These are phyloP conservation scores for Graphium colonna DNA, from an alignment of 2,888 invertebrate genomes.

Conservation along the genomic window DNA sequence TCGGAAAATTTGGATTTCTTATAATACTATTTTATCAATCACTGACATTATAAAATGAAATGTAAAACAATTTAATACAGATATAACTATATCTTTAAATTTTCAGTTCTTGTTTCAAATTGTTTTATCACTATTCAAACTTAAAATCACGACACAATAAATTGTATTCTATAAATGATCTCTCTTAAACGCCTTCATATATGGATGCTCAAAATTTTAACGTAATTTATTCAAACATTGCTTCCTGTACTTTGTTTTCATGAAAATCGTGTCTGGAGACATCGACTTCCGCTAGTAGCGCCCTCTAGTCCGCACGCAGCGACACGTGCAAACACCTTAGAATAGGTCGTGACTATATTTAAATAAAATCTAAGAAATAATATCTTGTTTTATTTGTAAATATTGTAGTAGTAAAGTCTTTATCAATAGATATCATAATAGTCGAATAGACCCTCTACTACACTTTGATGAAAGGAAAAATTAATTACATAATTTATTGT, in stretches of 20 bases:
- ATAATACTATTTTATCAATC: not conserved
- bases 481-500: too few species aligned
- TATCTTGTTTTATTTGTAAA: slow-evolving; percentile 39
- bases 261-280: slow-evolving; percentile 5
- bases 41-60: not conserved
- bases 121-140: too few species aligned
- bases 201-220: not conserved
- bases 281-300: slow-evolving; percentile 28
- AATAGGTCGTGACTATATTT: slow-evolving; percentile 47
- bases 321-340: slow-evolving; percentile 46
- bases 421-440: too few species aligned
- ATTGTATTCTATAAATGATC: too few species aligned
- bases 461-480: not conserved
- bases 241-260: not conserved
- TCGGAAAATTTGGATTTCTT: not conserved
- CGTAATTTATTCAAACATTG: not conserved
- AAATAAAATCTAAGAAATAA: slow-evolving; percentile 55
- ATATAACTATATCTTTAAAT: not conserved
- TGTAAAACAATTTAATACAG: not conserved
- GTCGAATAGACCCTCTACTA: too few species aligned
- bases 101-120: too few species aligned
- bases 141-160: too few species aligned
- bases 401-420: too few species aligned
- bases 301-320: slow-evolving; percentile 61
- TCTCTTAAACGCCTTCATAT: too few species aligned